phyloP scores from a whole-genome alignment of 2,797 vertebrate genomes.

The Chelon auratus region DNA sequence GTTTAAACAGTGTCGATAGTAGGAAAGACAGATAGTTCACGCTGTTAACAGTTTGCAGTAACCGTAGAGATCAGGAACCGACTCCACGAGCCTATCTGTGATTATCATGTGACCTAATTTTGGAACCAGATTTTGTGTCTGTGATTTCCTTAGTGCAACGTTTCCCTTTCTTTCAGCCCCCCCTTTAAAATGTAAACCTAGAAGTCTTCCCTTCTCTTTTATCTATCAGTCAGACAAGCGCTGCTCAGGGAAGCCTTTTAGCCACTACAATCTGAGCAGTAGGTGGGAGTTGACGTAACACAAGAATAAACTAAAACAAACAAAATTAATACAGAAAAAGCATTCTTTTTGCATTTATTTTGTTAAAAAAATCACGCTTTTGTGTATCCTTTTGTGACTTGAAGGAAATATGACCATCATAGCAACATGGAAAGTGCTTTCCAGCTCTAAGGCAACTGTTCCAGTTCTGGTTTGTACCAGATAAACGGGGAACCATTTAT shows the following conservation, averaged over 20 bases:
- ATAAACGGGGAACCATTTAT: slow-evolving; percentile 58
- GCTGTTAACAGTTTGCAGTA: slow-evolving; percentile 39
- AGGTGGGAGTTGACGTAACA: background rate
- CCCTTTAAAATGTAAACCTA: background rate
- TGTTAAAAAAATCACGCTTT: background rate
- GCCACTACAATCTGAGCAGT: slow-evolving; percentile 14
- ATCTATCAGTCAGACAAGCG: slow-evolving; percentile 14
- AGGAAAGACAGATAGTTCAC: slow-evolving; percentile 22
- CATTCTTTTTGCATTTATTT: background rate
- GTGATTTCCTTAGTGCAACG: slow-evolving; percentile 44
- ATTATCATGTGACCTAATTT: slow-evolving; percentile 83
- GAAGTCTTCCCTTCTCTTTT: slow-evolving; percentile 6
- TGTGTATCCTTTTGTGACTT: slow-evolving; percentile 63
- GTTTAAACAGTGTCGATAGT: slow-evolving; percentile 69
- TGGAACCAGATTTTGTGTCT: slow-evolving; percentile 66
- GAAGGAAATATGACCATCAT: slow-evolving; percentile 83
- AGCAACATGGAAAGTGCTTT: slow-evolving; percentile 68
- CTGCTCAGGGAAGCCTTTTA: slow-evolving; percentile 11
- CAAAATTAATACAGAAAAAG: slow-evolving; percentile 1
- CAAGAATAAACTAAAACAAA: background rate
- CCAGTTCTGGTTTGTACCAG: slow-evolving; percentile 38
- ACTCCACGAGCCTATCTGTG: slow-evolving; percentile 37
- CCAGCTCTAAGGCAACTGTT: slow-evolving; percentile 45
- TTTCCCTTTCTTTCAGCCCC: slow-evolving; percentile 14
- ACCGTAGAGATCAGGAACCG: slow-evolving; percentile 28